Evolutionary conservation across 2,797 vertebrate species (phyloP).

Genomic region (Helarctos malayanus): DNA sequence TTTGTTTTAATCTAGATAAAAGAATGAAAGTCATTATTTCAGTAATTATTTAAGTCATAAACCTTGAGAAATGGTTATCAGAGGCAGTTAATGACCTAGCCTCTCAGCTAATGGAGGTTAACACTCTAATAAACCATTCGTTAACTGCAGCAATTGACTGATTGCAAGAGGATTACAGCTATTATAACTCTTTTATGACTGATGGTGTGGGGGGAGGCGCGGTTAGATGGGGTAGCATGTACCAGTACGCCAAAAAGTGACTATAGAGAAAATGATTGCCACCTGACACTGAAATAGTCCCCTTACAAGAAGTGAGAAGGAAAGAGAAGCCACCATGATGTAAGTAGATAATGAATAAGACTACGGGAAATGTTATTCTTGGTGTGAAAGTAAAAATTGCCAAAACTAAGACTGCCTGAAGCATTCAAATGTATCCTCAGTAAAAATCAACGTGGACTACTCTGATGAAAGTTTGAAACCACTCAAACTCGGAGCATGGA

Average conservation of each 20-base stretch:
- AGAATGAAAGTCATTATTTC: constrained; percentile 69
- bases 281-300: not conserved
- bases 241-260: constrained; percentile 60
- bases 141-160: constrained; percentile 84
- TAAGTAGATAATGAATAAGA: not conserved
- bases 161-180: constrained; percentile 81
- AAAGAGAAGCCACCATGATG: not conserved
- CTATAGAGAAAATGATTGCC: not conserved
- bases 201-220: constrained; percentile 61
- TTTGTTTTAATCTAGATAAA: constrained; percentile 78
- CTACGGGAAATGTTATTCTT: not conserved
- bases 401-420: not conserved
- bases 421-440: not conserved
- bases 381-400: constrained; percentile 8
- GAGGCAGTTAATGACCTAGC: constrained; percentile 80
- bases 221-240: constrained; percentile 52
- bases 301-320: not conserved
- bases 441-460: not conserved
- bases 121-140: constrained; percentile 86
- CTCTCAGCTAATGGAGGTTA: constrained; percentile 84
- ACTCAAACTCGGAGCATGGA: not conserved
- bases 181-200: constrained; percentile 81
- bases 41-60: constrained; percentile 84
- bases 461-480: not conserved
- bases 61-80: constrained; percentile 83